Evolutionary conservation across 2,888 invertebrate species (phyloP), one percentile per base, ranked within the genome.

Genomic region (Acanthoscelides obtectus): DNA sequence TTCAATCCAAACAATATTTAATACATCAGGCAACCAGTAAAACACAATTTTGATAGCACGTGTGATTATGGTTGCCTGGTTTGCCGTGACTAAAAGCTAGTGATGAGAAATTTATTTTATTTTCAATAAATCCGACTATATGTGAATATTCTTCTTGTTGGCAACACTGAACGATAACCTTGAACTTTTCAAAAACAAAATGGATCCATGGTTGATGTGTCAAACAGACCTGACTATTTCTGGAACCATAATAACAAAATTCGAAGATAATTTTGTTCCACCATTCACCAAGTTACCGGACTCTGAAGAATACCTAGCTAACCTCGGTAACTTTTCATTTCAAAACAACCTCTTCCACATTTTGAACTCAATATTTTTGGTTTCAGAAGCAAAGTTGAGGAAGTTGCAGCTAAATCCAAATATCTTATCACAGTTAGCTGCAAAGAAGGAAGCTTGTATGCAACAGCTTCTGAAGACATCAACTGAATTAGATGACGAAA

Each of bases 381-480:
- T 83, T 84, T 22, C 79, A 87, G 87, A 84, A 85, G 86, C 78
- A 68, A 88, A 87, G 82, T 78, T 89, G 68, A 80, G 82, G 70
- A 87, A 86, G 80, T 81, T 89, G 6, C 87, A 87, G 77, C 85
- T 86, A 72, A 86, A 87, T 71, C 83, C 86, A 1, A 86, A 86
- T 78, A 79, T 88, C 22, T 79, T 89, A 5, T 84, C 86, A 71
- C 88, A 88, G 73, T 80, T 89, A 21, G 79, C 84, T 2, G 86
- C 86, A 67, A 88, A 88, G 77, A 84, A 86, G 5, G 86, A 88
- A 76, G 86, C 86, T 78, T 88, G 88, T 75, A 84, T 89, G 82
- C 84, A 85, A 69, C 84, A 86, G 72, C 79, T 89, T 64, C 77
- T 89, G 5, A 82, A 83, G 65, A 77, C 76, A 20, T 71, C 75